Evolutionary conservation across 2,113 vertebrate species (phyloP).

Genomic region (Zapus hudsonius): DNA sequence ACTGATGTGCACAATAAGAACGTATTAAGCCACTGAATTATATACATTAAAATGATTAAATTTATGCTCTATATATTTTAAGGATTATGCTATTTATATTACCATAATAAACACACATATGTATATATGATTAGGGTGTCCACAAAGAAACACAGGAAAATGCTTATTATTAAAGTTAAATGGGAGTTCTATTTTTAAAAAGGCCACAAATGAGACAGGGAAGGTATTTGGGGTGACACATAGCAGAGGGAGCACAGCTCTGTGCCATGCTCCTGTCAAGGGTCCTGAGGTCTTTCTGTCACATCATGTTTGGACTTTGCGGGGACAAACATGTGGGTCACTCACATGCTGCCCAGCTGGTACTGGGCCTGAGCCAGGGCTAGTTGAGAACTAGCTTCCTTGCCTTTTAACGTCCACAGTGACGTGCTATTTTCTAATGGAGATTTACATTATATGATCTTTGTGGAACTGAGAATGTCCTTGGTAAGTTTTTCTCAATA

Average conservation of each 20-base stretch:
- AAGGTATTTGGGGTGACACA: neutral
- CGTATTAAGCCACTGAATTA: too few relatives aligned
- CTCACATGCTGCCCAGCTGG: neutral
- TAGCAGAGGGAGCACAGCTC: too few relatives aligned
- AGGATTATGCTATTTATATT: neutral
- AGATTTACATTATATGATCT: neutral
- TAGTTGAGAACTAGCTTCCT: neutral
- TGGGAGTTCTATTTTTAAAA: neutral
- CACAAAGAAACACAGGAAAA: neutral
- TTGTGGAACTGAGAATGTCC: neutral
- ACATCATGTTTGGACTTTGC: rapidly evolving
- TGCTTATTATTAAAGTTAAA: neutral
- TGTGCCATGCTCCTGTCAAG: neutral
- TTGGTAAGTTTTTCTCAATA: constrained; percentile 1
- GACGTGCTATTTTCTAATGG: neutral
- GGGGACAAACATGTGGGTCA: neutral
- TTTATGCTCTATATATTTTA: too few relatives aligned
- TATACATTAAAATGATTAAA: neutral
- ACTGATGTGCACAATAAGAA: neutral
- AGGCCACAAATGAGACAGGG: neutral
- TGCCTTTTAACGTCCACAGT: neutral
- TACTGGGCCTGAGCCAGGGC: neutral
- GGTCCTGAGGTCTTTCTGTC: neutral
- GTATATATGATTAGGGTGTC: neutral
- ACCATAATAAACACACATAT: neutral